Percentiles rank a stretch among this genome's conserved stretches.
These are phyloP conservation scores for Phenganax marumi DNA, from an alignment of 92 coral and sea anemone species.

Conservation along the genomic window DNA sequence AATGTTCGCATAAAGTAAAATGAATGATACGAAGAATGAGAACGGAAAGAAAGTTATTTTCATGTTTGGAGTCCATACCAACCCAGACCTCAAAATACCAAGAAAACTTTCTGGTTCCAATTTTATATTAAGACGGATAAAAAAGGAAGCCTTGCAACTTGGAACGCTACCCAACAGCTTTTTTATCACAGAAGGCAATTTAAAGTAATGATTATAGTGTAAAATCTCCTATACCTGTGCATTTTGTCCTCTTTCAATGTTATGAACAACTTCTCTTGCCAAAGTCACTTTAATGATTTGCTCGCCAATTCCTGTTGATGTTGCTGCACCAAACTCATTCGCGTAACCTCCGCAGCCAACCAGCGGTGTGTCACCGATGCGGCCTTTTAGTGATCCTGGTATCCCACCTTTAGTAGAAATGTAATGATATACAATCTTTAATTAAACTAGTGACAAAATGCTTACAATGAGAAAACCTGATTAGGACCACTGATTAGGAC, in stretches of 20 bases:
- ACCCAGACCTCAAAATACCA: too few relatives aligned
- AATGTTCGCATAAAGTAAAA: too few relatives aligned
- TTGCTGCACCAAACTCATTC: conserved; percentile 68
- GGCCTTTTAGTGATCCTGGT: conserved; percentile 66
- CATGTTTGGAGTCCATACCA: too few relatives aligned
- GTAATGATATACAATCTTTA: not conserved
- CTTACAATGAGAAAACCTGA: too few relatives aligned
- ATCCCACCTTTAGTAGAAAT: conserved; percentile 65
- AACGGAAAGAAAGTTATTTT: too few relatives aligned
- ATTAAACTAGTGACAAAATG: not conserved
- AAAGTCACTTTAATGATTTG: conserved; percentile 77
- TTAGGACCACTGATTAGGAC: too few relatives aligned
- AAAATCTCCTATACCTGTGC: conserved; percentile 17
- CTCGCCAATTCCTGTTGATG: conserved; percentile 90
- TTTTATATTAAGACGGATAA: too few relatives aligned
- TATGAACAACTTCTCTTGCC: conserved; percentile 71
- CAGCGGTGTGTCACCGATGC: conserved; percentile 88
- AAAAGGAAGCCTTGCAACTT: not conserved
- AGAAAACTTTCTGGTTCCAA: too few relatives aligned
- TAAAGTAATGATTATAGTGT: conserved; percentile 44
- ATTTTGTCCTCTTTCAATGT: conserved; percentile 63
- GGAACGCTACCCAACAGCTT: not conserved
- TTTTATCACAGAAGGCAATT: not conserved
- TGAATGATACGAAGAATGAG: too few relatives aligned
- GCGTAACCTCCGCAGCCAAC: conserved; percentile 90